Conservation (phyloP, 2,797 vertebrate genomes). For the Ctenopoma multispine region DNA sequence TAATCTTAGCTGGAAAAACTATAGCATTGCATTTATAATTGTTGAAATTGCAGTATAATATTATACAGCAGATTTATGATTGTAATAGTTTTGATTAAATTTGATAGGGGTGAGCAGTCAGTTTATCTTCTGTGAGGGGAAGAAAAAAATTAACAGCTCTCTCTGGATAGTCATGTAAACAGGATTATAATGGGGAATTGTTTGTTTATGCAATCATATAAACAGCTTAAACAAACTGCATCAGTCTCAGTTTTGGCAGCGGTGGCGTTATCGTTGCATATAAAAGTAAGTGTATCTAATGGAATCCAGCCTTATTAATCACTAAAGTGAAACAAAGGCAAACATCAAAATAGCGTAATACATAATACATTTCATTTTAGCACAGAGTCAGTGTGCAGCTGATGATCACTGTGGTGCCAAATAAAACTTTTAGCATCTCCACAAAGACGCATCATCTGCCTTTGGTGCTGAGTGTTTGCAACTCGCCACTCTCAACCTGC, state of each 20-base stretch:
- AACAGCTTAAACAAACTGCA: constrained; percentile 61
- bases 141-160: constrained; percentile 15
- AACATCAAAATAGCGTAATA: constrained; percentile 41
- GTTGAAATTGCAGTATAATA: constrained; percentile 30
- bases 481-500: background rate
- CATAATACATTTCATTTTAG: constrained; percentile 47
- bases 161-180: constrained; percentile 44
- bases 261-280: constrained; percentile 17
- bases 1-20: constrained; percentile 30
- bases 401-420: constrained; percentile 9
- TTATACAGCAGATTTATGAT: constrained; percentile 24
- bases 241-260: constrained; percentile 54
- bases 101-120: constrained; percentile 39
- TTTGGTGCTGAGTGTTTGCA: background rate
- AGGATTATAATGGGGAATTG: constrained; percentile 56
- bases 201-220: constrained; percentile 57
- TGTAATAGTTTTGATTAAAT: constrained; percentile 46
- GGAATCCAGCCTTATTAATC: constrained; percentile 52
- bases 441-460: constrained; percentile 6
- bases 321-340: constrained; percentile 56
- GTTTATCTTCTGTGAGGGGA: constrained; percentile 36
- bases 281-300: constrained; percentile 48
- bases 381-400: background rate
- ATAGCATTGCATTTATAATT: constrained; percentile 21
- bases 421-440: constrained; percentile 28